A percentile compares a stretch with the other conserved stretches of the same genome.
Evolutionary conservation across 2,797 vertebrate genomes (phyloP).

Genomic region (Tiaroga cobitis): DNA sequence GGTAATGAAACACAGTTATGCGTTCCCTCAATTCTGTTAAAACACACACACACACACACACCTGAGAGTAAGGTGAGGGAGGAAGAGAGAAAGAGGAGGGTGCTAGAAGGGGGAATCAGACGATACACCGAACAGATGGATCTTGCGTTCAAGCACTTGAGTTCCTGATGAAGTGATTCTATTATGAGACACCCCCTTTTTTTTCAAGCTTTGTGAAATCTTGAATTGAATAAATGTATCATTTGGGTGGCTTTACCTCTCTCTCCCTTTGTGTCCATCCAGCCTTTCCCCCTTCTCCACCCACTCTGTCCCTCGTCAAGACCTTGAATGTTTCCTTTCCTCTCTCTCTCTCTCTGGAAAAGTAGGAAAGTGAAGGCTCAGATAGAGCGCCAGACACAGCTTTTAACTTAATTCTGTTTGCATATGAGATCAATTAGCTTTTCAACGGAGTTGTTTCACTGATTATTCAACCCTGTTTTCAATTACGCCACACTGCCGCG

Average conservation of each 20-base stretch:
- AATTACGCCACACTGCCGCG: slow-evolving; percentile 73
- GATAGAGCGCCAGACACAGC: slow-evolving; percentile 58
- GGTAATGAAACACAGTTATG: slow-evolving; percentile 59
- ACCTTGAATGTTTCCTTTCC: slow-evolving; percentile 41
- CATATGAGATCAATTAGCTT: slow-evolving; percentile 81
- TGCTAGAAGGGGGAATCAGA: slow-evolving; percentile 71
- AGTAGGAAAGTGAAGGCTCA: slow-evolving; percentile 40
- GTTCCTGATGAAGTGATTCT: slow-evolving; percentile 71
- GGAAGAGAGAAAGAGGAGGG: slow-evolving; percentile 34
- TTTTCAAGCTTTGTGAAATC: slow-evolving; percentile 51
- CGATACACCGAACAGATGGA: slow-evolving; percentile 74
- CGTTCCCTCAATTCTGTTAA: slow-evolving; percentile 48
- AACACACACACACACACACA: slow-evolving; percentile 35
- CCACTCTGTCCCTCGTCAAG: slow-evolving; percentile 14
- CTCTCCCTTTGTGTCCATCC: slow-evolving; percentile 28
- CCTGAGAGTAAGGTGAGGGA: slow-evolving; percentile 44
- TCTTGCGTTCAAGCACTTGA: slow-evolving; percentile 67
- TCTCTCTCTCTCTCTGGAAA: slow-evolving; percentile 32
- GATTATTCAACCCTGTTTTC: slow-evolving; percentile 81
- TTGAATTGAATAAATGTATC: slow-evolving; percentile 43
- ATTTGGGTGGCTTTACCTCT: slow-evolving; percentile 41
- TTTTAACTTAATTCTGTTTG: slow-evolving; percentile 80
- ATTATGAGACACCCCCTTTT: slow-evolving; percentile 51
- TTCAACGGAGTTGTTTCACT: slow-evolving; percentile 77
- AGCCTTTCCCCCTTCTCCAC: neutral